Percentiles rank a stretch among this genome's conserved stretches.
phyloP scores from a whole-genome alignment of 2,888 invertebrate species.

The Caenorhabditis sp. region DNA sequence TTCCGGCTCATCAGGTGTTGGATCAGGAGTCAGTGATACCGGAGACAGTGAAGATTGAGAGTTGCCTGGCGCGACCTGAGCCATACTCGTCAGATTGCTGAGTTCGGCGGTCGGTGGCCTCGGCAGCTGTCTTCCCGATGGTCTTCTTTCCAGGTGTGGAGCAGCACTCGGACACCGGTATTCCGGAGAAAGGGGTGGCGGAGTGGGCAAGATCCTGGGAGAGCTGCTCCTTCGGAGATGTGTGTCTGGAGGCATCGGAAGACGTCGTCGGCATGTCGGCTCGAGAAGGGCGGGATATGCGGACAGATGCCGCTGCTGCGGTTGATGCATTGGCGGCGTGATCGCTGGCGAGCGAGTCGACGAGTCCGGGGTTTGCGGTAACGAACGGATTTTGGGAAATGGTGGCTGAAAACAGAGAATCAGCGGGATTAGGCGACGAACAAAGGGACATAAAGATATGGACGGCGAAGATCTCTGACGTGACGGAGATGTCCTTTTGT shows the following conservation, averaged over 20 bases:
- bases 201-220: conserved; percentile 72
- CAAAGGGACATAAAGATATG: not conserved
- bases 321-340: conserved; percentile 56
- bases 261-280: conserved; percentile 66
- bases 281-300: conserved; percentile 64
- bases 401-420: conserved; percentile 18
- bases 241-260: conserved; percentile 65
- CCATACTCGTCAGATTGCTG: conserved; percentile 34
- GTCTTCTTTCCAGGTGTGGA: conserved; percentile 57
- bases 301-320: conserved; percentile 59
- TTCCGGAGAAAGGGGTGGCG: conserved; percentile 70
- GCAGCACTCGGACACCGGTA: conserved; percentile 61
- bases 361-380: conserved; percentile 45
- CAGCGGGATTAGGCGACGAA: not conserved
- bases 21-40: conserved; percentile 53
- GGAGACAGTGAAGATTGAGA: conserved; percentile 47
- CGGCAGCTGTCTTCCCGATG: conserved; percentile 64
- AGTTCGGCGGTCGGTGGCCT: conserved; percentile 58
- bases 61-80: conserved; percentile 4
- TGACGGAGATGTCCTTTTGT: not conserved
- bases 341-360: conserved; percentile 39
- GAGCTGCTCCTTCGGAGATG: conserved; percentile 61
- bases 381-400: conserved; percentile 46
- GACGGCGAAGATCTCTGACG: conserved; percentile 6
- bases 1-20: conserved; percentile 50